Evolutionary conservation across 1,140 invertebrate genomes (phyloP).

Genomic region (Zaprionus davidi): DNA sequence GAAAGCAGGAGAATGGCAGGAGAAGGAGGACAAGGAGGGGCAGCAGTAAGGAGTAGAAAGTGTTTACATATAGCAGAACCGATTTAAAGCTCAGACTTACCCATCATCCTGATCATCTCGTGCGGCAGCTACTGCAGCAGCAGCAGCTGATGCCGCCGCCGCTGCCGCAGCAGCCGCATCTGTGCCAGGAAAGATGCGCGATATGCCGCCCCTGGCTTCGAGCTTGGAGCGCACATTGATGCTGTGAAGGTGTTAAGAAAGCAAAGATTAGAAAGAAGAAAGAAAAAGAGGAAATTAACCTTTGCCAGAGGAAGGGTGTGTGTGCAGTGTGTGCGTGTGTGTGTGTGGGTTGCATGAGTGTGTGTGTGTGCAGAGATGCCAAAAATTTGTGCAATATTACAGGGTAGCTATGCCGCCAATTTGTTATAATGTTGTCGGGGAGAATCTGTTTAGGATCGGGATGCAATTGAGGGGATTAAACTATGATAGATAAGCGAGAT

Average conservation of each 20-base stretch:
- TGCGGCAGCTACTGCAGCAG: slow-evolving; percentile 63
- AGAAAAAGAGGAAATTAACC: not conserved
- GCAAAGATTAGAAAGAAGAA: not conserved
- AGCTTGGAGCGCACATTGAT: slow-evolving; percentile 87
- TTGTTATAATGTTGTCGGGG: slow-evolving; percentile 10
- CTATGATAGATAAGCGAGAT: slow-evolving; percentile 22
- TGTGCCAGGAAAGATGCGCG: slow-evolving; percentile 76
- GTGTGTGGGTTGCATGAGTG: slow-evolving; percentile 9
- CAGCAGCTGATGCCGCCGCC: slow-evolving; percentile 65
- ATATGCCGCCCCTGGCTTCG: slow-evolving; percentile 86
- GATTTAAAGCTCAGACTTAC: slow-evolving; percentile 79
- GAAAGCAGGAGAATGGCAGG: too few species aligned
- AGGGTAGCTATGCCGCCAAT: slow-evolving; percentile 16
- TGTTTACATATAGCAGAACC: not conserved
- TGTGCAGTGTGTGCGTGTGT: not conserved
- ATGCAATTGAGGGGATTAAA: slow-evolving; percentile 21
- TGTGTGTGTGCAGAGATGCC: slow-evolving; percentile 9
- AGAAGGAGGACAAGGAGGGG: too few species aligned
- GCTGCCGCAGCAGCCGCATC: slow-evolving; percentile 66
- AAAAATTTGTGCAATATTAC: slow-evolving; percentile 10
- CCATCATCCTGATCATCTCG: slow-evolving; percentile 88
- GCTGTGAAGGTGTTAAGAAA: slow-evolving; percentile 33
- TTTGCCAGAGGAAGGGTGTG: slow-evolving; percentile 10
- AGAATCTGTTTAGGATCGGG: slow-evolving; percentile 10
- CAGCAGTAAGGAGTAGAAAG: not conserved